A percentile compares a stretch with the other conserved stretches of the same genome.
phyloP scores from a whole-genome alignment of 2,888 invertebrate species.

The Sialis lutaria region DNA sequence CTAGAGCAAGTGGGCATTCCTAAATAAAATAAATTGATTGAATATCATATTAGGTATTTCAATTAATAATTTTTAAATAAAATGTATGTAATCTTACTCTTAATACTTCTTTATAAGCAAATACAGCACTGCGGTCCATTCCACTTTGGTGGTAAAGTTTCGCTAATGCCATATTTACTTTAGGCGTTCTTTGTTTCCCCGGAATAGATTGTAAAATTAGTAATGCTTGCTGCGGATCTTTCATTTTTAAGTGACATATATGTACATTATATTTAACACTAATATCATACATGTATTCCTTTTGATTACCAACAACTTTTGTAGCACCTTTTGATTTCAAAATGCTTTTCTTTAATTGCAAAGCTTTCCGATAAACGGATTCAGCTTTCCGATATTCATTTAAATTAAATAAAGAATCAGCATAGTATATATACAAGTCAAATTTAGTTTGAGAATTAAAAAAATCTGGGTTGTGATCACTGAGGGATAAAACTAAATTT shows the following conservation, averaged over 20 bases:
- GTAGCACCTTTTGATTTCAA: conserved; percentile 30
- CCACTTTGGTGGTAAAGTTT: conserved; percentile 51
- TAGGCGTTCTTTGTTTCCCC: conserved; percentile 47
- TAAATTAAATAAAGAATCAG: conserved; percentile 47
- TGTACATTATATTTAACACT: conserved; percentile 60
- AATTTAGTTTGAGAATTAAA: conserved; percentile 42
- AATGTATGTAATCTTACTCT: conserved; percentile 25
- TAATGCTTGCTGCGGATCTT: conserved; percentile 41
- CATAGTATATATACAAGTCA: conserved; percentile 49
- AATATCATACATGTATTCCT: conserved; percentile 36
- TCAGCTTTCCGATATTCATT: conserved; percentile 52
- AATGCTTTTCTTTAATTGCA: conserved; percentile 46
- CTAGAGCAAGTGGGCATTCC: conserved; percentile 57
- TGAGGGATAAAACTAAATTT: conserved; percentile 42
- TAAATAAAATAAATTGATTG: conserved; percentile 12
- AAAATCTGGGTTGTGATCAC: conserved; percentile 45
- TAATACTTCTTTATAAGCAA: conserved; percentile 63
- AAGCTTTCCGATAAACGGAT: conserved; percentile 41
- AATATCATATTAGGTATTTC: not conserved
- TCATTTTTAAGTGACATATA: conserved; percentile 45
- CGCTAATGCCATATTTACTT: conserved; percentile 61
- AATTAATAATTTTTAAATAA: not conserved
- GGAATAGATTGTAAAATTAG: conserved; percentile 37
- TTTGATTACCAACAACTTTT: conserved; percentile 26
- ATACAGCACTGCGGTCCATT: conserved; percentile 51